Conservation (phyloP, 2,113 vertebrate species). For the Xenopus laevis region DNA sequence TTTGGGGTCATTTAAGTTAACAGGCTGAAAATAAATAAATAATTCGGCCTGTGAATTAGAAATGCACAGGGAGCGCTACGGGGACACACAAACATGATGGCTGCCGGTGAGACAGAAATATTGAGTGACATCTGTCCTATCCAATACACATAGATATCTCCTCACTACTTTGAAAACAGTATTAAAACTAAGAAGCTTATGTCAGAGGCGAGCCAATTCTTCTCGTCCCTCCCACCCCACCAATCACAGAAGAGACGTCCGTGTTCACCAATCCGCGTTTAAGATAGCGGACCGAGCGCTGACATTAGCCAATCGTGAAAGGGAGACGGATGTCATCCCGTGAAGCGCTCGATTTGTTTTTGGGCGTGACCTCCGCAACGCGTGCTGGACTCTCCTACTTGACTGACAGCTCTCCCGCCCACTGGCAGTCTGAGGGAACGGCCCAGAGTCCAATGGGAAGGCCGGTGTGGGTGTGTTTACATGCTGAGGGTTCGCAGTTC, state of each 20-base stretch:
- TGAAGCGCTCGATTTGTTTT: conserved; percentile 53
- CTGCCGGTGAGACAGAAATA: not conserved
- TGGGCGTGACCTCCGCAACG: conserved; percentile 50
- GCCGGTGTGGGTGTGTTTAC: conserved; percentile 9
- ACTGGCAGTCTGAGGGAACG: conserved; percentile 43
- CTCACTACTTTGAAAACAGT: too few species aligned
- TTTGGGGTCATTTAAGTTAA: conserved; percentile 72
- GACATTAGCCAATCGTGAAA: conserved; percentile 50
- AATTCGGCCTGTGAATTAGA: conserved; percentile 85
- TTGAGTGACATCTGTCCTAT: not conserved
- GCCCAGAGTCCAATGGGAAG: conserved; percentile 45
- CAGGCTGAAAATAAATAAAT: conserved; percentile 84
- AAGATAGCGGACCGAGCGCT: conserved; percentile 51
- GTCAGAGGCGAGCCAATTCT: conserved; percentile 49
- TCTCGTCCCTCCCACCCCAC: not conserved
- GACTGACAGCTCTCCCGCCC: not conserved
- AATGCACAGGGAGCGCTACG: conserved; percentile 92
- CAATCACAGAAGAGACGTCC: too few species aligned
- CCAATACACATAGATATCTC: not conserved
- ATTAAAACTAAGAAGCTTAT: too few species aligned
- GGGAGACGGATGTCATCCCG: not conserved
- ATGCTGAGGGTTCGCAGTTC: conserved; percentile 9
- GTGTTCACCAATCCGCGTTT: conserved; percentile 51
- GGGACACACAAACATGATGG: conserved; percentile 76
- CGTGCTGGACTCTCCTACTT: conserved; percentile 31